Base-by-base conservation (phyloP, 1,140 invertebrate genomes). In the Phthorimaea operculella region DNA sequence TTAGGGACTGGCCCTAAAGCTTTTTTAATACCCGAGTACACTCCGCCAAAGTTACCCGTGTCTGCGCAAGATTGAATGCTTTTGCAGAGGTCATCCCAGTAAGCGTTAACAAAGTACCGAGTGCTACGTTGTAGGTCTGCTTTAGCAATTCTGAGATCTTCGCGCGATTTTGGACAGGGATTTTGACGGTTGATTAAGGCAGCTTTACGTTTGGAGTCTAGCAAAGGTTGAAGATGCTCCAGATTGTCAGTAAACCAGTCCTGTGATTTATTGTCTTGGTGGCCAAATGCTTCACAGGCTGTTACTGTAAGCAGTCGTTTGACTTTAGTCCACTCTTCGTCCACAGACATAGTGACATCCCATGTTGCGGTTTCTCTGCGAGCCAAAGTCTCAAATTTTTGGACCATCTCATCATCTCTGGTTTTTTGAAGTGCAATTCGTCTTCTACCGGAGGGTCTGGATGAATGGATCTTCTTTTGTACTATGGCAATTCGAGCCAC, bases 1-100 rank as follows among this genome's bases (percentile, higher is more conserved):
- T 63, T 63, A 14, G 49, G 33, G 17, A 21, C 14, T 16, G 21
- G 34, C 11, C 18, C 48, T 7, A 49, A 9, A 6, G n/a, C 48
- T 18, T 21, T 15, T 18, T 49, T 49, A 3, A 49, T 49, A 2
- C 48, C 48, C 7, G 15, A 1, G 8, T 49, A 49, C 1, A 49
- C 48, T 11, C 48, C 48, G 8, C 48, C 12, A 12, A 49, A 21
- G 12, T 21, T 49, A 17, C 48, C 48, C 10, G 12, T 28, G 48
- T 49, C 48, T 9, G 16, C 48, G 17, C 2, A 49, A 15, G 10
- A 18, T 49, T 49, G 48, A 5, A 49, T 49, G 16, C 11, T 21
- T 7, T 7, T 6, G 17, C 48, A 49, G 7, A 49, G n/a, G 21
- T 49, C 21, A 7, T 16, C 21, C 48, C 48, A 49, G 18, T 49